Evolutionary conservation across 30 jellyfish, hydroid and myxozoan species (phyloP), one percentile per base, ranked within the genome.

Genomic region (Aurelia coerulea): DNA sequence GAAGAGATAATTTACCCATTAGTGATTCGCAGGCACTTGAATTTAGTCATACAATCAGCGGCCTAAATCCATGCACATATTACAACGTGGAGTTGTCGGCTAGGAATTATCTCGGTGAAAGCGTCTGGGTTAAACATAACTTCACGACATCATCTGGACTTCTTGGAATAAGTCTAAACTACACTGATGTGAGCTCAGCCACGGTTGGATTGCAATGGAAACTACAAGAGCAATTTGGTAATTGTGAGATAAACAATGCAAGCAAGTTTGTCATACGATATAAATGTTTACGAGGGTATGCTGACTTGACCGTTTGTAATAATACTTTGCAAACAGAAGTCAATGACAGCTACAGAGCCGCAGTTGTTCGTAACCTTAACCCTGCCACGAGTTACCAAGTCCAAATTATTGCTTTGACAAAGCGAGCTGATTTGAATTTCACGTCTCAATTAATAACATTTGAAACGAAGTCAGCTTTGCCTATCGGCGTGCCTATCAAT

Each of bases 131-230:
- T 9, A 73, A 58, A 16, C 53, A 63, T 34, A 83, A 71, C 62
- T 83, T 83, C 80, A 69, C 92, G 19, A 83, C 92, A 58, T 33
- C 86, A 23, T 86, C 73, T 10, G 92, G 92, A n/a, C 49, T 83
- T 54, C 15, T 83, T 83, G 77, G 62, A 13, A 49, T 71, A 23
- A 50, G 37, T 2, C n/a, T 46, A 12, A 32, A 32, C 70, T 56
- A 52, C 31, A 49, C 39, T 2, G 65, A 53, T 83, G 71, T 83
- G 17, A 52, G 62, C 6, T 62, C 92, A 14, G 2, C 73, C 41
- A 33, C 92, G 16, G 84, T 72, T 23, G 50, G n/a, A 18, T 35
- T 81, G 10, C 31, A 53, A 2, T 83, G 92, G 92, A 17, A 6
- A 1, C 41, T 62, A 6, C 56, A 62, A 35, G 85, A 60, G 59